Base-by-base conservation (phyloP, 2,113 vertebrate genomes). In the Reinhardtius hippoglossoides region DNA sequence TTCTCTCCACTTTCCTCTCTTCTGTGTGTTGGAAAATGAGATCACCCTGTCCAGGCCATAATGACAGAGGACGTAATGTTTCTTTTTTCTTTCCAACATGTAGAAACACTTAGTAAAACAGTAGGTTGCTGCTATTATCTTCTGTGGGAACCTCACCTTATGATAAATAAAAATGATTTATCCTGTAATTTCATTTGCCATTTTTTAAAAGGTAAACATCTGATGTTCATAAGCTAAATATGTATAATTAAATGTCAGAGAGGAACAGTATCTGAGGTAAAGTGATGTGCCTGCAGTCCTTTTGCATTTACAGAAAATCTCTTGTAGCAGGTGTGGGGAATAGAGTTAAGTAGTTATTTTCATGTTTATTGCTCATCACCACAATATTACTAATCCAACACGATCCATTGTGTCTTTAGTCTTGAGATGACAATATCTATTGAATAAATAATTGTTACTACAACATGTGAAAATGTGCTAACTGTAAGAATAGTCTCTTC, bases 31-130 rank as follows among this genome's bases (percentile, higher is more conserved):
- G 56, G 58, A 71, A 86, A 77, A 87, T 60, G 57, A 78, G 68
- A 87, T 16, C 52, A 60, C 57, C 63, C 46, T 21, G 48, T 55
- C 40, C 57, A 81, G 61, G 66, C 70, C 46, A 54, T 67, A 71
- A 87, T 78, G 72, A 80, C 78, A 81, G 44, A 72, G 71, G 42
- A 85, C 60, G 52, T 61, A 57, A 75, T 71, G 23, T 75, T 37
- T 52, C 21, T 37, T 68, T 82, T 37, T 44, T 71, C 71, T 62
- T 59, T 69, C 71, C 70, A 75, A 31, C 31, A 21, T 21, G 42
- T 59, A 55, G 35, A 79, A 67, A 66, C 18, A n/a, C 37, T 21
- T 18, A 26, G 35, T 40, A 37, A 62, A 87, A 61, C 62, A 77
- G 16, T 8, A 69, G 55, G 15, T 60, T 23, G 10, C 21, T 18